Percentiles rank a stretch among this genome's conserved stretches.
Evolutionary conservation across 2,113 vertebrate genomes (phyloP).

Genomic region (Xiphophorus maculatus): DNA sequence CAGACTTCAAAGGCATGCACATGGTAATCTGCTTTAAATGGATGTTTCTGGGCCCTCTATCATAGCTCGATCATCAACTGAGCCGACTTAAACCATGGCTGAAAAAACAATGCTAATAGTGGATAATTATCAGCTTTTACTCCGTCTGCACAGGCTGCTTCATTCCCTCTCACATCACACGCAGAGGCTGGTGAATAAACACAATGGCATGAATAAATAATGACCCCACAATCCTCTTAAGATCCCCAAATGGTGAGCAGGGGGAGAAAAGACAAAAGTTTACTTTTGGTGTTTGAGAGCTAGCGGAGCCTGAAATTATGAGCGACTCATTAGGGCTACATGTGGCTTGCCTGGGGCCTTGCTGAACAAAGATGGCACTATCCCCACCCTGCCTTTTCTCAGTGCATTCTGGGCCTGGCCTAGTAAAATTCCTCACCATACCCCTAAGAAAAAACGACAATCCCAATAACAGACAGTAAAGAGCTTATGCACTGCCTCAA

Average conservation of each 20-base stretch:
- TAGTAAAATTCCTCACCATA: slow-evolving; percentile 69
- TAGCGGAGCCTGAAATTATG: slow-evolving; percentile 77
- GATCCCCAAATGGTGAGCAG: slow-evolving; percentile 63
- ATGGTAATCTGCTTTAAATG: slow-evolving; percentile 74
- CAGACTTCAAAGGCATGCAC: slow-evolving; percentile 65
- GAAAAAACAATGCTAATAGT: slow-evolving; percentile 75
- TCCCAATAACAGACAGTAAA: slow-evolving; percentile 57
- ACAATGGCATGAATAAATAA: slow-evolving; percentile 80
- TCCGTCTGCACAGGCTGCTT: slow-evolving; percentile 54
- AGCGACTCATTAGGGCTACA: slow-evolving; percentile 77
- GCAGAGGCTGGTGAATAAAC: slow-evolving; percentile 72
- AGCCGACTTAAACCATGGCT: slow-evolving; percentile 61
- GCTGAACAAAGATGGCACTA: slow-evolving; percentile 69
- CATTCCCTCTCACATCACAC: slow-evolving; percentile 62
- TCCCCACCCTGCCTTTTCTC: slow-evolving; percentile 61
- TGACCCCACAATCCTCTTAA: slow-evolving; percentile 75
- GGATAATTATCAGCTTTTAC: slow-evolving; percentile 75
- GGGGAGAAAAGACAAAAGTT: slow-evolving; percentile 71
- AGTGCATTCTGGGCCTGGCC: slow-evolving; percentile 55
- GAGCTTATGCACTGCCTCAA: slow-evolving; percentile 39
- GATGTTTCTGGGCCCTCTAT: slow-evolving; percentile 50
- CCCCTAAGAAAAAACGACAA: slow-evolving; percentile 59
- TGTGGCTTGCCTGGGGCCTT: slow-evolving; percentile 70
- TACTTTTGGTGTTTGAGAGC: slow-evolving; percentile 77
- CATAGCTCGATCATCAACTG: slow-evolving; percentile 58